Conservation (phyloP, 2,797 vertebrate genomes). For the Hafferia zeledoni region DNA sequence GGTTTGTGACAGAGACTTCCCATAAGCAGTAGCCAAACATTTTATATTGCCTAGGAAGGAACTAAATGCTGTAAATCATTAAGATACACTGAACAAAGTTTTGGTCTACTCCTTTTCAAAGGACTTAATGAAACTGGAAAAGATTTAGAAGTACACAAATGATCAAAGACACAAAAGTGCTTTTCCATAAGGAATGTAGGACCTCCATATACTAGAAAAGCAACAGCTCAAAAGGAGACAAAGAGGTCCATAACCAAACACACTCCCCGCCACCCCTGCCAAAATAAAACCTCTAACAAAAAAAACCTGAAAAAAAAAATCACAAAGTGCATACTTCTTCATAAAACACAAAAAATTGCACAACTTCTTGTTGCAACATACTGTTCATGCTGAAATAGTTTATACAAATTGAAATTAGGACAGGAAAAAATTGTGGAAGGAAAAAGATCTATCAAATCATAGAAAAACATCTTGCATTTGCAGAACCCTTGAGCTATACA, state of each 20-base stretch:
- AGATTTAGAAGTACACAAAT: background rate
- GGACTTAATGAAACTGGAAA: background rate
- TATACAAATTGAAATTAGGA: background rate
- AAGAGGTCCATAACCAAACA: fast-evolving
- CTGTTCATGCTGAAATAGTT: background rate
- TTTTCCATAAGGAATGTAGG: background rate
- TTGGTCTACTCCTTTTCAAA: background rate
- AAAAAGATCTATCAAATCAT: background rate
- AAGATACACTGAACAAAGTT: background rate
- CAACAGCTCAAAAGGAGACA: background rate
- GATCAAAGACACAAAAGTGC: background rate
- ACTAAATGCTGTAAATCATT: background rate
- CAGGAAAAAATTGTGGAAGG: background rate
- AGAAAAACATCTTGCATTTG: background rate
- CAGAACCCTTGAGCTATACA: background rate
- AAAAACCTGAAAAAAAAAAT: background rate
- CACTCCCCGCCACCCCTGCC: no score
- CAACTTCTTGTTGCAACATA: background rate
- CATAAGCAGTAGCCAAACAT: background rate
- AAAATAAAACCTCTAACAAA: background rate
- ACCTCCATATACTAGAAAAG: background rate
- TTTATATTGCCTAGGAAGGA: background rate
- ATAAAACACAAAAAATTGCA: background rate
- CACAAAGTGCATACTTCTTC: background rate
- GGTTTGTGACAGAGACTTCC: background rate